Conservation (phyloP, 1,140 invertebrate species). For the Galendromus occidentalis region DNA sequence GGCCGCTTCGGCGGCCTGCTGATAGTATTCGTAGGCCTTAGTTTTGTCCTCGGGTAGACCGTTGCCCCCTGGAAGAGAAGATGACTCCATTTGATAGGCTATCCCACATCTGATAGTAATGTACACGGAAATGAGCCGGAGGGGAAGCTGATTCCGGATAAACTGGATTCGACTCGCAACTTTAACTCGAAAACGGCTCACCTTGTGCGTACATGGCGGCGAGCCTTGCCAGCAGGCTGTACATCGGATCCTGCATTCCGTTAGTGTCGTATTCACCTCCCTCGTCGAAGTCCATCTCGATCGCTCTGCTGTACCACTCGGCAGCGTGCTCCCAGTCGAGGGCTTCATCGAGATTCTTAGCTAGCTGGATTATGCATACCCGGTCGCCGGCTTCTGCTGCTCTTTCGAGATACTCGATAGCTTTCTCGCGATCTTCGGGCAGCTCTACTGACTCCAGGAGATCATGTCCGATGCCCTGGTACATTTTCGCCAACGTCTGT, state of each 20-base stretch:
- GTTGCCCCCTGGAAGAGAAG: background rate
- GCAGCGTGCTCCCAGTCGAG: slow-evolving; percentile 29
- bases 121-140: background rate
- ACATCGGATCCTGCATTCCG: slow-evolving; percentile 27
- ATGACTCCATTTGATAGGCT: background rate
- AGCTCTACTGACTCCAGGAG: slow-evolving; percentile 28
- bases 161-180: no score
- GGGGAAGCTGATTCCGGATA: background rate
- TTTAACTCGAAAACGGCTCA: slow-evolving; percentile 15
- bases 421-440: slow-evolving; percentile 26
- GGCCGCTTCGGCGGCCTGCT: slow-evolving; percentile 34
- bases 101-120: background rate
- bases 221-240: slow-evolving; percentile 31
- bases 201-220: slow-evolving; percentile 33
- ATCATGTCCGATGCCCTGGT: slow-evolving; percentile 32
- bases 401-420: slow-evolving; percentile 30
- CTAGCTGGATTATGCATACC: slow-evolving; percentile 33
- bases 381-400: slow-evolving; percentile 35
- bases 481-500: slow-evolving; percentile 32
- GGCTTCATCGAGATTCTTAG: slow-evolving; percentile 35
- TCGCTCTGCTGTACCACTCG: slow-evolving; percentile 30
- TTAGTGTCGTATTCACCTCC: slow-evolving; percentile 29
- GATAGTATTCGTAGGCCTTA: slow-evolving; percentile 32
- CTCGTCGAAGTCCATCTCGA: slow-evolving; percentile 29
- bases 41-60: background rate